Conservation (phyloP, 2,113 vertebrate species). For the Myotis davidii region DNA sequence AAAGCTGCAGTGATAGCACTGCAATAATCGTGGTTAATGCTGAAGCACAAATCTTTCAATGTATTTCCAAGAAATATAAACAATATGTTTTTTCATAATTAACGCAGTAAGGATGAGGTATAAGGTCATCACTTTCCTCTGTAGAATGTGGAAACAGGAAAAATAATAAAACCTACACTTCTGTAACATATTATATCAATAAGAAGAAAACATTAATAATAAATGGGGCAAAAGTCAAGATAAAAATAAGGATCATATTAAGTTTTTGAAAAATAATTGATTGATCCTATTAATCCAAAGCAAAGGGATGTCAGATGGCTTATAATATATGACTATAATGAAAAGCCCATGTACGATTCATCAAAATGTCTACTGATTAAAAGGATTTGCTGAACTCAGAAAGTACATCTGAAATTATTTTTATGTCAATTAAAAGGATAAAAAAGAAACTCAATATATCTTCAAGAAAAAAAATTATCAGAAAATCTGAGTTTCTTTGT, state of each 20-base stretch:
- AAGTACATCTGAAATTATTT: neutral
- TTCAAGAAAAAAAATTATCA: neutral
- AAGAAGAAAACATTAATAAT: neutral
- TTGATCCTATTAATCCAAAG: neutral
- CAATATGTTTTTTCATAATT: neutral
- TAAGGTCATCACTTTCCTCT: neutral
- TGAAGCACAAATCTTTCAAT: neutral
- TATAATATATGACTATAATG: neutral
- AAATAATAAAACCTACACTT: neutral
- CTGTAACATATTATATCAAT: neutral
- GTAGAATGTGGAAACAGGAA: neutral
- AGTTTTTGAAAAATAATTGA: neutral
- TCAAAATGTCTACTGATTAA: neutral
- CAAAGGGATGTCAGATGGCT: neutral
- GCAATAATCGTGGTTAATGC: neutral
- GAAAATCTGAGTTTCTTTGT: neutral
- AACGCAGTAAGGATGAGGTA: neutral
- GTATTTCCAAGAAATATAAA: neutral
- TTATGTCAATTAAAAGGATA: neutral
- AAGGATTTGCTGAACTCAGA: neutral
- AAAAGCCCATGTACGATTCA: neutral
- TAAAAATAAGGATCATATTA: constrained; percentile 18
- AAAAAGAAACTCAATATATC: neutral
- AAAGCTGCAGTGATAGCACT: neutral
- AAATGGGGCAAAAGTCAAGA: neutral